Evolutionary conservation across 2,797 vertebrate species (phyloP).

Genomic region (Phalanger gymnotis): DNA sequence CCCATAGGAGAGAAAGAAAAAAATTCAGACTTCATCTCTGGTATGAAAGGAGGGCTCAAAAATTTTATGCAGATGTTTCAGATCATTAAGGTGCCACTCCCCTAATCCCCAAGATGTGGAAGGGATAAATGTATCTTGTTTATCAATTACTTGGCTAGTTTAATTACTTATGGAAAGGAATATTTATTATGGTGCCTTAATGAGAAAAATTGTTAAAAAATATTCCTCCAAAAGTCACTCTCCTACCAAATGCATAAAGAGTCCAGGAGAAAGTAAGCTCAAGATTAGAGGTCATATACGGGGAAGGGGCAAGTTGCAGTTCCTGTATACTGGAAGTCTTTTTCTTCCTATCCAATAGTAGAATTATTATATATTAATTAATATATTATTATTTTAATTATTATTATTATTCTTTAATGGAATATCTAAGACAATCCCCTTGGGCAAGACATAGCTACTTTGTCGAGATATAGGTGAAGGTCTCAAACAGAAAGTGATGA

Average conservation of each 20-base stretch:
- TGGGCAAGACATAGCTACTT: not conserved
- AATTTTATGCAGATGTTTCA: not conserved
- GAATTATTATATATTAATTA: too few relatives aligned
- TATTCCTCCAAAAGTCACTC: not conserved
- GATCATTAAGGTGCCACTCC: not conserved
- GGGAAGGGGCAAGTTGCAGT: not conserved
- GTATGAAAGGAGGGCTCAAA: not conserved
- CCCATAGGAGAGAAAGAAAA: not conserved
- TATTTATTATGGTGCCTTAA: not conserved
- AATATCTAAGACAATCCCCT: not conserved
- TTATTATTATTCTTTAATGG: too few relatives aligned
- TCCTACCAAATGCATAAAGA: not conserved
- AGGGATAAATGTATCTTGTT: not conserved
- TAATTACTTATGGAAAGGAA: not conserved
- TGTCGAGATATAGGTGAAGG: not conserved
- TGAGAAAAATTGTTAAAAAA: not conserved
- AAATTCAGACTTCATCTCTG: not conserved
- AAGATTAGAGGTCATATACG: not conserved
- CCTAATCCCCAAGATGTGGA: not conserved
- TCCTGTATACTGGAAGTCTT: not conserved
- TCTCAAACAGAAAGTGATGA: not conserved
- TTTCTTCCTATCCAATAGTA: too few relatives aligned
- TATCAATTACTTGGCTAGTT: not conserved
- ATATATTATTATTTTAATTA: too few relatives aligned
- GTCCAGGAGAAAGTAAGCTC: not conserved